phyloP scores from a whole-genome alignment of 2,113 vertebrate genomes.

The Eretmochelys imbricata region DNA sequence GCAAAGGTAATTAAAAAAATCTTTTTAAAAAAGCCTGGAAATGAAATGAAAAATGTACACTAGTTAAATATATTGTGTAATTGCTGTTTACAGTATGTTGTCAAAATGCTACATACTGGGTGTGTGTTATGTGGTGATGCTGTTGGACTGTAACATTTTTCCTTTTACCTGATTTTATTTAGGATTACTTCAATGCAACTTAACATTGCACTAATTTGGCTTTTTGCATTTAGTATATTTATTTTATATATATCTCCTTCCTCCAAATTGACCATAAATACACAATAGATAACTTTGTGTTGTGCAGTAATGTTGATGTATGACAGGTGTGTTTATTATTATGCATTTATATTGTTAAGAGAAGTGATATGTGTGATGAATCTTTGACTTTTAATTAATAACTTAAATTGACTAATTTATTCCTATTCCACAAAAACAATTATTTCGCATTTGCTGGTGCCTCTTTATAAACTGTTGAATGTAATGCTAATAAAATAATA shows the following conservation, averaged over 20 bases:
- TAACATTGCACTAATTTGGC: neutral
- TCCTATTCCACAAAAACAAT: neutral
- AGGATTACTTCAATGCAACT: neutral
- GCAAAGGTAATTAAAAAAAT: neutral
- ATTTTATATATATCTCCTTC: conserved; percentile 1
- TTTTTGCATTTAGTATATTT: neutral
- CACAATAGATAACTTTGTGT: neutral
- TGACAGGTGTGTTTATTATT: conserved; percentile 33
- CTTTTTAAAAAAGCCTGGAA: neutral
- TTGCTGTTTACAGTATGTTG: neutral
- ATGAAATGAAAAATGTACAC: neutral
- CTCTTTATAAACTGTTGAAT: conserved; percentile 32
- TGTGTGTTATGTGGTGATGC: neutral
- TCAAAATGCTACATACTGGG: neutral
- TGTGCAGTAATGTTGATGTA: neutral
- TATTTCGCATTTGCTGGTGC: neutral
- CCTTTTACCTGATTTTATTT: neutral
- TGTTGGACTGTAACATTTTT: neutral
- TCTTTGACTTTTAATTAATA: conserved; percentile 18
- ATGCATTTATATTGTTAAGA: conserved; percentile 22
- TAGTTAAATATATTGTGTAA: neutral
- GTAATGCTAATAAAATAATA: conserved; percentile 23
- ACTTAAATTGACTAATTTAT: neutral
- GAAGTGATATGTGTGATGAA: conserved; percentile 4
- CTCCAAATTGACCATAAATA: conserved; percentile 50